Conservation (phyloP, 1,140 invertebrate genomes). For the Cepaea nemoralis region DNA sequence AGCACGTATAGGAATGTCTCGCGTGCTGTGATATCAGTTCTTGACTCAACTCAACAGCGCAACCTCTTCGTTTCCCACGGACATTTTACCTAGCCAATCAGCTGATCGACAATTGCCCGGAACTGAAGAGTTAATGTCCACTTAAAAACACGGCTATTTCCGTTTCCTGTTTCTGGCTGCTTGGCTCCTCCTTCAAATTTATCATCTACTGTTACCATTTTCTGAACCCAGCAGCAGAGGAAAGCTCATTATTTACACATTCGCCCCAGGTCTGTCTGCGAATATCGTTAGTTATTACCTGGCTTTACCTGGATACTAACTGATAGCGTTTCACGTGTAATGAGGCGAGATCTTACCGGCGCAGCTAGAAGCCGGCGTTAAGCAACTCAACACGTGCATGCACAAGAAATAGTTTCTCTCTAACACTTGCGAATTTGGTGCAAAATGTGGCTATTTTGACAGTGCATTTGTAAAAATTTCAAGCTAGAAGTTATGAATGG, state of each 20-base stretch:
- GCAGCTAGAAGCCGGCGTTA: background rate
- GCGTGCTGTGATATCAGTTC: too few relatives aligned
- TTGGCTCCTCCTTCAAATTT: background rate
- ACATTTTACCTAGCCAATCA: too few relatives aligned
- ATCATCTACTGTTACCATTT: background rate
- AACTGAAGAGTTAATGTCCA: too few relatives aligned
- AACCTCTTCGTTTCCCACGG: too few relatives aligned
- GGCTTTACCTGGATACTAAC: background rate
- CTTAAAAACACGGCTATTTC: background rate
- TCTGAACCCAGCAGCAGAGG: background rate
- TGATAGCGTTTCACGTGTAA: conserved; percentile 9
- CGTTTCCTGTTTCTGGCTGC: background rate
- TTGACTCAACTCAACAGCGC: too few relatives aligned
- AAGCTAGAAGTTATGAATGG: background rate
- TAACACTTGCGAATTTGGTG: background rate
- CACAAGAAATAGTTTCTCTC: background rate
- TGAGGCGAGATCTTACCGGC: background rate
- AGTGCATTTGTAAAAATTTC: background rate
- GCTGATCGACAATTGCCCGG: too few relatives aligned
- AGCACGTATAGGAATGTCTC: too few relatives aligned
- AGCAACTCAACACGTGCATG: background rate
- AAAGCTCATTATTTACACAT: background rate
- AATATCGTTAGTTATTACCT: background rate
- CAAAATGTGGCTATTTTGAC: background rate
- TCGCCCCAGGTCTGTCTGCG: background rate